Percentiles rank a stretch among this genome's conserved stretches.
phyloP scores from a whole-genome alignment of 2,113 vertebrate species.

The Catagonus wagneri region DNA sequence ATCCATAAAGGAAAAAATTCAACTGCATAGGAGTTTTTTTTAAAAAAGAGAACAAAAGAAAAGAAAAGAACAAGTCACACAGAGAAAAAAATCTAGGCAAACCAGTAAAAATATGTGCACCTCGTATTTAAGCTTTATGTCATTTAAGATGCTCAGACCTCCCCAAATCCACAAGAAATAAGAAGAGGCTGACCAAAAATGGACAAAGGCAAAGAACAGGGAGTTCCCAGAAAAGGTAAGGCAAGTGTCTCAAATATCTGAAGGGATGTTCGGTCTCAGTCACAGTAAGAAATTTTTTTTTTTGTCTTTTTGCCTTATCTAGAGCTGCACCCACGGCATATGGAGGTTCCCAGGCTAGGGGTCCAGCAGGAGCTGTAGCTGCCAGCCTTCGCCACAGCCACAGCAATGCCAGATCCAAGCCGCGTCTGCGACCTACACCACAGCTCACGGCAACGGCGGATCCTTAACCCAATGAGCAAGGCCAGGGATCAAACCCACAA shows the following conservation, averaged over 20 bases:
- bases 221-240: background rate
- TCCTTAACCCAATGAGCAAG: no score
- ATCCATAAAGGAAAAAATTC: background rate
- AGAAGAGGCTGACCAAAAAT: background rate
- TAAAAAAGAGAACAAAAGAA: background rate
- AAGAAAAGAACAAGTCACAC: background rate
- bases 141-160: background rate
- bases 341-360: no score
- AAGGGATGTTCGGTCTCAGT: background rate
- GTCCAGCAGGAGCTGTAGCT: no score
- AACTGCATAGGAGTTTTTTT: background rate
- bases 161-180: background rate
- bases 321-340: no score
- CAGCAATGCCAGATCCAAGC: no score
- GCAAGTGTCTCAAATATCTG: background rate
- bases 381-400: no score
- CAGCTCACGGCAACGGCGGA: no score
- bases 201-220: background rate
- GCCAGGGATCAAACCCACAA: no score
- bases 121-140: background rate
- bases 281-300: background rate
- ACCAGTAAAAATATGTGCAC: background rate
- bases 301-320: no score
- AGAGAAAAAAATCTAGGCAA: background rate
- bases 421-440: no score